Percentiles rank a stretch among this genome's conserved stretches.
These are phyloP conservation scores for Drosophila colorata DNA, from an alignment of 2,888 invertebrate genomes.

Conservation along the genomic window DNA sequence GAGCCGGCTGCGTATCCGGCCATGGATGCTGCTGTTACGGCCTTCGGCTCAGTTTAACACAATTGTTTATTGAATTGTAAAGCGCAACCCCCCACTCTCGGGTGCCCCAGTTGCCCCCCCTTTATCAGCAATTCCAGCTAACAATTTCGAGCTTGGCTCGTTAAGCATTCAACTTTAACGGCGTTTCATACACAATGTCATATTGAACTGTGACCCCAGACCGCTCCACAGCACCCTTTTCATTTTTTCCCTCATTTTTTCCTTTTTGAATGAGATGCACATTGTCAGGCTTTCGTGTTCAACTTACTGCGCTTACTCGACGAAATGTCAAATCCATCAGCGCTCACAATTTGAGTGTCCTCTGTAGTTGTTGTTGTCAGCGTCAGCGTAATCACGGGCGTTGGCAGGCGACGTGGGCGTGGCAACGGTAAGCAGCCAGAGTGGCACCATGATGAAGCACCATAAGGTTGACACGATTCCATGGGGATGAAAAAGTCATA, in stretches of 20 bases:
- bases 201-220: slow-evolving; percentile 40
- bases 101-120: background rate
- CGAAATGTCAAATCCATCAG: slow-evolving; percentile 84
- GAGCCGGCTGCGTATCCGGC: slow-evolving; percentile 20
- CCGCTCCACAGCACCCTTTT: slow-evolving; percentile 2
- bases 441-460: slow-evolving; percentile 44
- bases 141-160: slow-evolving; percentile 67
- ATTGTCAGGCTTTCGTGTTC: slow-evolving; percentile 75
- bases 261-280: slow-evolving; percentile 62
- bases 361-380: slow-evolving; percentile 70
- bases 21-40: slow-evolving; percentile 45
- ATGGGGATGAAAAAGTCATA: slow-evolving; percentile 77
- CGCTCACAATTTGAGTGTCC: slow-evolving; percentile 84
- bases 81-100: slow-evolving; percentile 36
- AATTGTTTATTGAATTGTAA: slow-evolving; percentile 81
- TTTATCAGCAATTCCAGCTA: slow-evolving; percentile 21
- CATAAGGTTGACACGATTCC: slow-evolving; percentile 76
- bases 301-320: slow-evolving; percentile 82
- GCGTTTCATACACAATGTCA: slow-evolving; percentile 48
- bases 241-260: background rate
- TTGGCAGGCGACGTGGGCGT: slow-evolving; percentile 28
- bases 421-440: slow-evolving; percentile 33
- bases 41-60: slow-evolving; percentile 75
- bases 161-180: slow-evolving; percentile 75
- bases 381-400: slow-evolving; percentile 63